Percentiles rank a stretch among this genome's conserved stretches.
phyloP scores from a whole-genome alignment of 2,888 invertebrate genomes.

The Drosophila mettleri region DNA sequence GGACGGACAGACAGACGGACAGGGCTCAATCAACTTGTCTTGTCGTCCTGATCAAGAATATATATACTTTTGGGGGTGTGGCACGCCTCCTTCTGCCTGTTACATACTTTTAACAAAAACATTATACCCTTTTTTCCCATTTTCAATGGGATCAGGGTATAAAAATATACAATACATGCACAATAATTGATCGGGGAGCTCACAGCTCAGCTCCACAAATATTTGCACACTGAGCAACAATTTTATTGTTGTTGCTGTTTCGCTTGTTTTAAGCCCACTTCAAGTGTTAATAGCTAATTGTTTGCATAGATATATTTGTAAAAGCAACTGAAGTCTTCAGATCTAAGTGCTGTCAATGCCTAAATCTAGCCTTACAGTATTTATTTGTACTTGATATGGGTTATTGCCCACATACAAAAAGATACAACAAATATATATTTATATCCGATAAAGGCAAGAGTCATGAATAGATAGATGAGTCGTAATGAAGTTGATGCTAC shows the following conservation, averaged over 20 bases:
- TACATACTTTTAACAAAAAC: too few relatives aligned
- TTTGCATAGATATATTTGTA: constrained; percentile 63
- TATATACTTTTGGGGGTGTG: too few relatives aligned
- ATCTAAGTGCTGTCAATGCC: constrained; percentile 30
- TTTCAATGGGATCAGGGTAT: too few relatives aligned
- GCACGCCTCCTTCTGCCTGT: too few relatives aligned
- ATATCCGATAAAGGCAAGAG: background rate
- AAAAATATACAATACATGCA: too few relatives aligned
- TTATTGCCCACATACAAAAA: constrained; percentile 57
- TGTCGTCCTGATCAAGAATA: too few relatives aligned
- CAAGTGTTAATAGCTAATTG: constrained; percentile 75
- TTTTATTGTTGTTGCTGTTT: constrained; percentile 33
- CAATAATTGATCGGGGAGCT: too few relatives aligned
- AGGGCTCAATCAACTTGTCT: too few relatives aligned
- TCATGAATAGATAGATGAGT: too few relatives aligned
- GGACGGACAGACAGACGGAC: too few relatives aligned
- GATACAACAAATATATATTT: background rate
- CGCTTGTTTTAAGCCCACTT: constrained; percentile 45
- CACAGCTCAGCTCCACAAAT: constrained; percentile 44
- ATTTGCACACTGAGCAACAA: constrained; percentile 63
- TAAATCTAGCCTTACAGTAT: constrained; percentile 38
- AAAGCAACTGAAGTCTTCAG: constrained; percentile 49
- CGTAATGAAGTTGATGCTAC: too few relatives aligned
- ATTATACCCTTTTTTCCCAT: too few relatives aligned
- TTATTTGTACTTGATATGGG: constrained; percentile 65